Evolutionary conservation across 2,888 invertebrate genomes (phyloP), one percentile per base, ranked within the genome.

Genomic region (Chloromyia formosa): DNA sequence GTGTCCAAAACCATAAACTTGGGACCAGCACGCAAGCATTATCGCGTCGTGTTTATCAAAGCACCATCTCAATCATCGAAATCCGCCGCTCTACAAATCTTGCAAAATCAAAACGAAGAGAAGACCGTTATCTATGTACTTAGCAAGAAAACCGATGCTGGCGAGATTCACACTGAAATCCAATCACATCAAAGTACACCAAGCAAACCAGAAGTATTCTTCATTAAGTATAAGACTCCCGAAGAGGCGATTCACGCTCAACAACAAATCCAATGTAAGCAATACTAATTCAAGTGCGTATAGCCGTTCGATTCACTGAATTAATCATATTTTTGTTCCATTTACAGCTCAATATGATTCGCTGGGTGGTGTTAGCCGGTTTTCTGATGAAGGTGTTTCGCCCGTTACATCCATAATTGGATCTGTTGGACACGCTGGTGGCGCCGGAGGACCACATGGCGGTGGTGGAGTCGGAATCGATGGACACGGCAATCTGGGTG

Each of bases 41-140:
- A 85, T 77, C 84, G 85, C 5, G 83, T 85, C 3, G 82, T 85
- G 1, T 85, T 85, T 75, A 85, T 85, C 27, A 83, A 83, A 64
- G 84, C 85, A 14, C 85, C 85, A 35, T 76, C 78, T n/a, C 60
- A 74, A 22, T 61, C 72, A 10, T 3, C 60, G 12, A 61, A 62
- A 18, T 23, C 27, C 5, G 56, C 74, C n/a, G 73, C 72, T 12
- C 20, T 77, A n/a, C 60, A 69, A 23, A 40, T 77, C 10, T 58
- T 74, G 10, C 75, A 74, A 73, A 73, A 73, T 20, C 62, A 77
- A 73, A 69, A 71, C 23, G 77, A 78, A 74, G 78, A 78, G 9
- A 78, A 77, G 66, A 78, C 78, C n/a, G 74, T 78, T 22, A 77
- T 78, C 27, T 78, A 78, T 42, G 77, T 78, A 1, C 75, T 78